phyloP scores from a whole-genome alignment of 1,140 invertebrate genomes.

The Neodiprion virginianus region DNA sequence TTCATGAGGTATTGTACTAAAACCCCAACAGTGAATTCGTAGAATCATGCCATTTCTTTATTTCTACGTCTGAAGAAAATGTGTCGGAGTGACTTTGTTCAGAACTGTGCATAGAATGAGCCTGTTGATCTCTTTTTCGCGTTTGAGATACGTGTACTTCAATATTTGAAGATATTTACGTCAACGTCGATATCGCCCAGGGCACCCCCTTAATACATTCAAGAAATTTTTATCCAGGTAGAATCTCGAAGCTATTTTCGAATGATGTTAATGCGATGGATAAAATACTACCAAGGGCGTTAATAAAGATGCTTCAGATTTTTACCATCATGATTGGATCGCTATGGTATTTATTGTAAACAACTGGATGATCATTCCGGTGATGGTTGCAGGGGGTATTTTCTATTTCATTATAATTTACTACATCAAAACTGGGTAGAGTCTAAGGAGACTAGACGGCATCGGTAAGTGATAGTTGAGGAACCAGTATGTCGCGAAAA shows the following conservation, averaged over 20 bases:
- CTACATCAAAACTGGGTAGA: conserved; percentile 70
- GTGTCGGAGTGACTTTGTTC: too few relatives aligned
- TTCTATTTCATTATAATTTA: conserved; percentile 65
- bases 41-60: too few relatives aligned
- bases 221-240: conserved; percentile 49
- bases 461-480: conserved; percentile 49
- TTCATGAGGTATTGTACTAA: too few relatives aligned
- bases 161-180: too few relatives aligned
- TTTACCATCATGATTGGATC: conserved; percentile 56
- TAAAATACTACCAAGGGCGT: conserved; percentile 75
- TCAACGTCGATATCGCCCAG: too few relatives aligned
- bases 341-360: conserved; percentile 66
- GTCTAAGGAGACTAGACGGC: conserved; percentile 66
- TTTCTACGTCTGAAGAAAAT: too few relatives aligned
- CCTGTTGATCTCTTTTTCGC: too few relatives aligned
- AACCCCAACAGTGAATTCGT: too few relatives aligned
- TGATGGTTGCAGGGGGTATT: conserved; percentile 61
- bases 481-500: neutral
- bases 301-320: conserved; percentile 71
- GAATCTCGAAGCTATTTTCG: conserved; percentile 81
- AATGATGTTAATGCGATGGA: conserved; percentile 85
- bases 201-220: too few relatives aligned
- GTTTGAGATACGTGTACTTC: too few relatives aligned
- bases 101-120: too few relatives aligned
- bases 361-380: conserved; percentile 65